Evolutionary conservation across 2,797 vertebrate species (phyloP).

Genomic region (Ataeniobius toweri): DNA sequence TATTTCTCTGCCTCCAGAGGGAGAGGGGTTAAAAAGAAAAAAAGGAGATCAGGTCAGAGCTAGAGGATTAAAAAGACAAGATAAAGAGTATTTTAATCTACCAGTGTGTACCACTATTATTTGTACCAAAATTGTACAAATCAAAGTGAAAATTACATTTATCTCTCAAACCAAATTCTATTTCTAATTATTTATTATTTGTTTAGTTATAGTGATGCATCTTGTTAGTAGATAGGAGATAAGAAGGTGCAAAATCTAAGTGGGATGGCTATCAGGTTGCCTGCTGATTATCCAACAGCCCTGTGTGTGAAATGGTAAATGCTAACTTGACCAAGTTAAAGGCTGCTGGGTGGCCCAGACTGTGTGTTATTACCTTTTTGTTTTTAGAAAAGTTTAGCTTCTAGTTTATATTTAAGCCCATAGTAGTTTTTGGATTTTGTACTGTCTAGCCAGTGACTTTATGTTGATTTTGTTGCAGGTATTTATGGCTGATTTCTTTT

Average conservation of each 20-base stretch:
- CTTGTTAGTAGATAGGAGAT: not conserved
- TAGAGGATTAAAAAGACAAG: constrained; percentile 3
- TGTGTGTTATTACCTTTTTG: not conserved
- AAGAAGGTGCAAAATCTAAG: not conserved
- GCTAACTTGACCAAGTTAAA: constrained; percentile 27
- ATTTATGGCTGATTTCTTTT: not conserved
- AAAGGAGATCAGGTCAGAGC: not conserved
- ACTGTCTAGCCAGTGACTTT: no score
- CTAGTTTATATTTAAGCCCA: not conserved
- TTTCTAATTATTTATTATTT: not conserved
- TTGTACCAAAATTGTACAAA: constrained; percentile 12
- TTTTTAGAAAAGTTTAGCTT: not conserved
- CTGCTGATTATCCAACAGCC: constrained; percentile 20
- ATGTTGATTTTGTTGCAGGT: not conserved
- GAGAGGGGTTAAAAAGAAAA: not conserved
- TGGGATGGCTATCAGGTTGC: not conserved
- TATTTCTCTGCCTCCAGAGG: constrained; percentile 30
- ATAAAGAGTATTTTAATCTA: constrained; percentile 14
- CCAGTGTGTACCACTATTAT: not conserved
- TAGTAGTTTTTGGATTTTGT: no score
- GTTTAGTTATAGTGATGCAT: not conserved
- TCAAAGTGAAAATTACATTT: constrained; percentile 50
- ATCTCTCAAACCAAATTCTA: not conserved
- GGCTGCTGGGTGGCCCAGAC: constrained; percentile 23
- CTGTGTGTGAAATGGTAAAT: constrained; percentile 25